Evolutionary conservation across 2,797 vertebrate species (phyloP), one percentile per base, ranked within the genome.

Genomic region (Scolopax rusticola): DNA sequence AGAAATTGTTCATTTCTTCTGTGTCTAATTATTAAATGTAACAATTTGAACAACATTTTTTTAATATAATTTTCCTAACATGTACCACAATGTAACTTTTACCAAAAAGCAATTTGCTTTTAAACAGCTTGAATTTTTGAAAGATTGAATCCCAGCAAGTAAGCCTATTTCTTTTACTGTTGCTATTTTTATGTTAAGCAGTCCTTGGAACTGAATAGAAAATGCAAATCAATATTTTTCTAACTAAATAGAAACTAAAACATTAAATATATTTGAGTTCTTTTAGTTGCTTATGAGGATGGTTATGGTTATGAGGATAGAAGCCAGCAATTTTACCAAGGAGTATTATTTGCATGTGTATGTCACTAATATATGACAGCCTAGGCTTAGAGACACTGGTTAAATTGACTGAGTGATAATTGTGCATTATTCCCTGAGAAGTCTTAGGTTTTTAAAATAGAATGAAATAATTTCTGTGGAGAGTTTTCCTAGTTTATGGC

Each of bases 221-320:
- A 96, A 96, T 88, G 53, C 33, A 91, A 95, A 94, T 74, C 36
- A 90, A 69, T 94, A 89, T 95, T 91, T 93, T 95, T 95, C 48
- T 73, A 89, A 89, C 54, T 64, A 93, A 71, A 95, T 95, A n/a
- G n/a, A n/a, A n/a, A n/a, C n/a, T n/a, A n/a, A n/a, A n/a, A n/a
- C n/a, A 73, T 63, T 57, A 2, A 28, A 53, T 65, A 28, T 51
- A 80, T 95, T 88, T 90, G 60, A 96, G n/a, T 94, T 80, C 53
- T 91, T 84, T 15, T 54, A 80, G 40, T 51, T 92, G 33, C 36
- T 36, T 36, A 36, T 36, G 36, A 36, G 36, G 36, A 36, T 36
- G 36, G 36, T 36, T 36, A 36, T 36, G 36, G 36, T 36, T 67
- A 6, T 64, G 75, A 60, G 36, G 15, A 47, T 41, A 41, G 16